Percentiles rank a stretch among this genome's conserved stretches.
These are phyloP conservation scores for Ennomos fuscantarius DNA, from an alignment of 2,888 invertebrate species.

Conservation along the genomic window DNA sequence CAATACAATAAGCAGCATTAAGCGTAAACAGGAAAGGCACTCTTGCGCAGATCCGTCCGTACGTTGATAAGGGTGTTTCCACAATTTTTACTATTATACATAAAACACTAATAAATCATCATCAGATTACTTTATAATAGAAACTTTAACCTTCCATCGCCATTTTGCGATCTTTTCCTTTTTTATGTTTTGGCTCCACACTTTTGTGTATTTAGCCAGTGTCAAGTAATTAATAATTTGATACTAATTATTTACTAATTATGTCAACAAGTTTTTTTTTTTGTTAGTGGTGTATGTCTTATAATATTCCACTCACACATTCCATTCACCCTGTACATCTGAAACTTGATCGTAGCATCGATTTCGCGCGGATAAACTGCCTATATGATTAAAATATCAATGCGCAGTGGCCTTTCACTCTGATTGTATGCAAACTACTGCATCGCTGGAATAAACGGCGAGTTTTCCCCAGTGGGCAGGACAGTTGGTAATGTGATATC, in stretches of 20 bases:
- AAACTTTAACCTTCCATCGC: too few species aligned
- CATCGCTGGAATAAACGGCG: conserved; percentile 60
- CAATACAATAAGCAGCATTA: conserved; percentile 10
- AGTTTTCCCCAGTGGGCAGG: conserved; percentile 50
- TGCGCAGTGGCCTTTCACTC: conserved; percentile 68
- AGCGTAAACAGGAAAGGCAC: conserved; percentile 34
- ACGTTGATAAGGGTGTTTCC: conserved; percentile 28
- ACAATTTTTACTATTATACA: not conserved
- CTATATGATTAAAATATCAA: conserved; percentile 79
- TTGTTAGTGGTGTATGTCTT: too few species aligned
- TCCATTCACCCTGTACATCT: conserved; percentile 6
- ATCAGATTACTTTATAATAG: too few species aligned
- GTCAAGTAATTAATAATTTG: too few species aligned
- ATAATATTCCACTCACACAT: too few species aligned
- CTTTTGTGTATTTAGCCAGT: too few species aligned
- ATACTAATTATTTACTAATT: too few species aligned
- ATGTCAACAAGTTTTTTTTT: too few species aligned
- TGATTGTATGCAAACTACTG: conserved; percentile 81
- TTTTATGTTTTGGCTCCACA: too few species aligned
- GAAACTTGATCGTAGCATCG: conserved; percentile 56
- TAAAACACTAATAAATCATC: too few species aligned
- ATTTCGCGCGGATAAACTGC: conserved; percentile 69
- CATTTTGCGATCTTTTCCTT: too few species aligned
- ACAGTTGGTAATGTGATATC: conserved; percentile 25
- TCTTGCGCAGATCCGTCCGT: conserved; percentile 23